phyloP scores from a whole-genome alignment of 2,113 vertebrate species.

The Sphyrna mokarran region DNA sequence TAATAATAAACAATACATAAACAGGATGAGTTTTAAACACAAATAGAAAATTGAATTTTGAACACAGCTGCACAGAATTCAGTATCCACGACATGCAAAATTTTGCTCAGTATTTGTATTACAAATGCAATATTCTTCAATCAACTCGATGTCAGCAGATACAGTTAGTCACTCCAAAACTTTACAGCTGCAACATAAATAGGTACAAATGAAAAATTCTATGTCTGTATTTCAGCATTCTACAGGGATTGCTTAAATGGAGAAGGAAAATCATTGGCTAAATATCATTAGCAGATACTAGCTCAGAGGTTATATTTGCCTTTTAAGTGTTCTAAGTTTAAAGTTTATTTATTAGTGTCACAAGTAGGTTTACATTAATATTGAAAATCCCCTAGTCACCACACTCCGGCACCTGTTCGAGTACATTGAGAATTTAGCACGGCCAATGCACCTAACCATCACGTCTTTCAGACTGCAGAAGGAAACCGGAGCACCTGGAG shows the following conservation, averaged over 20 bases:
- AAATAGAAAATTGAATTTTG: not conserved
- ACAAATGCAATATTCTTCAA: not conserved
- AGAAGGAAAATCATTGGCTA: not conserved
- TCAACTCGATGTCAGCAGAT: not conserved
- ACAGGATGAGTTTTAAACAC: not conserved
- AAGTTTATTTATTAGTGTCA: too few species aligned
- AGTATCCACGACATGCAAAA: not conserved
- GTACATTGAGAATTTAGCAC: too few species aligned
- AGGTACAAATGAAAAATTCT: not conserved
- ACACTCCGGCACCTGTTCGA: too few species aligned
- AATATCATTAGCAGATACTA: not conserved
- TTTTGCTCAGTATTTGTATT: not conserved
- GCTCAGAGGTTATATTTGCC: not conserved
- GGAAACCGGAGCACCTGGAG: too few species aligned
- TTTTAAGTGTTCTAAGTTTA: too few species aligned
- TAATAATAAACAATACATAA: not conserved
- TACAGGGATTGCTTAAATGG: not conserved
- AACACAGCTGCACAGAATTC: not conserved
- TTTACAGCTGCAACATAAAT: not conserved
- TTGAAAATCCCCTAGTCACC: too few species aligned
- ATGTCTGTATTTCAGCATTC: not conserved
- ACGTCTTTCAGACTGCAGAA: too few species aligned
- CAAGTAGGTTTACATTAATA: too few species aligned
- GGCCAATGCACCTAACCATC: too few species aligned
- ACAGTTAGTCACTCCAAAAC: not conserved